These are phyloP conservation scores for Eledona agricola DNA, from an alignment of 2,888 invertebrate genomes.

Conservation along the genomic window DNA sequence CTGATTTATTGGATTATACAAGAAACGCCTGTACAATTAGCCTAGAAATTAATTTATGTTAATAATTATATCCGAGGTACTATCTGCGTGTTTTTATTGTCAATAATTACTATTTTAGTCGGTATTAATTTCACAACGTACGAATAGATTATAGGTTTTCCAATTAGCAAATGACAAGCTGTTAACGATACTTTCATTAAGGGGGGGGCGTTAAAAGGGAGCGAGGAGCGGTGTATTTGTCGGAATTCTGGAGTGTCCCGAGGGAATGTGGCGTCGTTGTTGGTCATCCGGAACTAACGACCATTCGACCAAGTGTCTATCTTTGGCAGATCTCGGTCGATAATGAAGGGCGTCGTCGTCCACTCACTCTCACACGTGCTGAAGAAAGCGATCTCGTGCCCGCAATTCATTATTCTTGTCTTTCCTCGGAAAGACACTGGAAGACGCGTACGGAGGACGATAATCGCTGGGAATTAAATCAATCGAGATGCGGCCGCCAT, in stretches of 20 bases:
- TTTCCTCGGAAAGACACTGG: conserved; percentile 8
- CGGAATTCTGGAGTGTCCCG: too few species aligned
- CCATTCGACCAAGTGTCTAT: conserved; percentile 41
- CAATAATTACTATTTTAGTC: conserved; percentile 21
- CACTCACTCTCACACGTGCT: conserved; percentile 34
- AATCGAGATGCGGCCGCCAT: conserved; percentile 32
- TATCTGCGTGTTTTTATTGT: conserved; percentile 15
- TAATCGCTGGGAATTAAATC: conserved; percentile 22
- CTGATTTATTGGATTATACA: conserved; percentile 7
- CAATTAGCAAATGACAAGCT: conserved; percentile 28
- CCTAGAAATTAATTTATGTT: conserved; percentile 21
- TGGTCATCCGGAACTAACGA: conserved; percentile 49
- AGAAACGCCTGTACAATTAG: background rate
- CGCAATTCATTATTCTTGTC: conserved; percentile 30
- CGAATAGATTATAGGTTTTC: conserved; percentile 21
- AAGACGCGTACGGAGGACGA: conserved; percentile 17
- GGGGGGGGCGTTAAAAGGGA: too few species aligned
- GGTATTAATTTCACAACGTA: conserved; percentile 6
- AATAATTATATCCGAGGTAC: conserved; percentile 15
- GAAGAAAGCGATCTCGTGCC: conserved; percentile 30
- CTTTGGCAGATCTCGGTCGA: conserved; percentile 40
- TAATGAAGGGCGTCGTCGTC: conserved; percentile 45
- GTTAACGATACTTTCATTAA: conserved; percentile 16
- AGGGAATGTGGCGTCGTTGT: too few species aligned
- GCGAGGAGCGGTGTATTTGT: too few species aligned